Evolutionary conservation across 2,113 vertebrate genomes (phyloP), one percentile per base, ranked within the genome.

Genomic region (Marcusenius ussheri): DNA sequence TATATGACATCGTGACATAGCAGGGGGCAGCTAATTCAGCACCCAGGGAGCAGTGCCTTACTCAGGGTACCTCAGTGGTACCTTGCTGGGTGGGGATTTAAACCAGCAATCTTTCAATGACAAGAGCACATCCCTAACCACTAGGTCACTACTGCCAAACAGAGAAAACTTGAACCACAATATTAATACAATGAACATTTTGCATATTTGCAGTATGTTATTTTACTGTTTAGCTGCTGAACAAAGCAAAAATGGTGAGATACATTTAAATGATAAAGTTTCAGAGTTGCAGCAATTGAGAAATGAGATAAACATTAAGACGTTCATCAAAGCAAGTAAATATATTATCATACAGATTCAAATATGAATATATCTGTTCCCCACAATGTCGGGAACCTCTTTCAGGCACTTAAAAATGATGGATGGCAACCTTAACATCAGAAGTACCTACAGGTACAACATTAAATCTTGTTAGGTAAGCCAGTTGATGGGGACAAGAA

Each of bases 381-480:
- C 45, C 24, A 47, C 19, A 84, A 42, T 84, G 21, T 24, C 21
- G 24, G 21, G 45, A 47, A 24, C 39, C 17, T 84, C 45, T 46
- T 84, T 47, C 21, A 84, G 21, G 42, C 83, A 39, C 35, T 80
- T 80, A 80, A 15, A 42, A 80, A 80, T 80, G 35, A 80, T 80
- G 74, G 15, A 80, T 80, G 74, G 6, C 35, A 42, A 15, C 74
- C 35, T 80, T 80, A 39, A 80, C 74, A 80, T 80, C 39, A 42
- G 5, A 80, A 80, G 74, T n/a, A 80, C 74, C 31, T 80, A 42
- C 74, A 42, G 74, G 35, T 77, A 77, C 27, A 17, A 42, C 35
- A 80, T 42, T 80, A 80, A 80, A 80, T 80, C 74, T 80, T 80
- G 74, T 80, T 80, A 80, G 74, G 74, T 80, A 19, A 80, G 35